These are phyloP conservation scores for Chironomus striatipennis DNA, from an alignment of 1,140 invertebrate genomes.

Conservation along the genomic window DNA sequence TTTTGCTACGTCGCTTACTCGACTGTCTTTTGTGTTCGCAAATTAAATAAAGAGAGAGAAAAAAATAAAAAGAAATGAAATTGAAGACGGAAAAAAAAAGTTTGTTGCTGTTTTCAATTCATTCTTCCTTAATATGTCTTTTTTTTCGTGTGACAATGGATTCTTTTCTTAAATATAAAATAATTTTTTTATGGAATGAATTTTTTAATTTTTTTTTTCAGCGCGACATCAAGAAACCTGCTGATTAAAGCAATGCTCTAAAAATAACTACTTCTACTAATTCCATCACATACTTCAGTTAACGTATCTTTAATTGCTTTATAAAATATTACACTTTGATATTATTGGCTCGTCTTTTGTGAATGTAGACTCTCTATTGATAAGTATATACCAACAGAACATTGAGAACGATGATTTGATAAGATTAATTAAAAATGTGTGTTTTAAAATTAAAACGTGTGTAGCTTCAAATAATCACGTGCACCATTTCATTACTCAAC, in stretches of 20 bases:
- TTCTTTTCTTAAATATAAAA: not conserved
- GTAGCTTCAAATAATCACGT: not conserved
- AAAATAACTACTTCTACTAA: not conserved
- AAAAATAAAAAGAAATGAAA: not conserved
- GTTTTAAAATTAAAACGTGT: not conserved
- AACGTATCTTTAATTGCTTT: not conserved
- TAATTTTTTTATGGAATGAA: not conserved
- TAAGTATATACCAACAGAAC: not conserved
- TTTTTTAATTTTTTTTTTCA: not conserved
- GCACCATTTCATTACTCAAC: not conserved
- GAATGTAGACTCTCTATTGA: not conserved
- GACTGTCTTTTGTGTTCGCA: not conserved
- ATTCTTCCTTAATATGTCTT: not conserved
- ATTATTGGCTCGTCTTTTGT: not conserved
- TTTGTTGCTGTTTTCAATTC: not conserved
- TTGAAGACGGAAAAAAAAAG: no score
- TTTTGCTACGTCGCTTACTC: not conserved
- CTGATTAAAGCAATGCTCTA: not conserved
- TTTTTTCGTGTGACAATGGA: conserved; percentile 5
- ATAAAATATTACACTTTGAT: not conserved
- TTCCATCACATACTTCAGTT: conserved; percentile 13
- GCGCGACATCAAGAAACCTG: not conserved
- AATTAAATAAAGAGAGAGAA: conserved; percentile 14
- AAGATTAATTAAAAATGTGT: not conserved
- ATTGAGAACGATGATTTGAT: not conserved